Conservation (phyloP, 1,140 invertebrate genomes). For the Aplysia californica region DNA sequence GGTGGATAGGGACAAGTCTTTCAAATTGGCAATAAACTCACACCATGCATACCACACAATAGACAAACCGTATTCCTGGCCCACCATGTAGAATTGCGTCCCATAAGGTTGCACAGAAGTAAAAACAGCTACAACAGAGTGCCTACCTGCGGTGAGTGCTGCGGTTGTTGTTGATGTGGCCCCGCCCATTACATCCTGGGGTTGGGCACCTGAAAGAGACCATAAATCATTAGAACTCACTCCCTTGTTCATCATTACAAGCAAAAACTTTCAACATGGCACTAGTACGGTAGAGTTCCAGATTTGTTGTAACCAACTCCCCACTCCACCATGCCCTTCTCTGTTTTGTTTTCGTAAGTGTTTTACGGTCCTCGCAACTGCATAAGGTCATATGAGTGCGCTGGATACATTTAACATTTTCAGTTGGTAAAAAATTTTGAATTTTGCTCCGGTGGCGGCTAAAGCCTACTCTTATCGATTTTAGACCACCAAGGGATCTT, state of each 20-base stretch:
- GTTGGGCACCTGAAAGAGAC: slow-evolving; percentile 63
- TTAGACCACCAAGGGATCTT: no score
- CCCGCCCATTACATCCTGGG: slow-evolving; percentile 68
- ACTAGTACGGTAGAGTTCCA: not conserved
- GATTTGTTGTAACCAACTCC: not conserved
- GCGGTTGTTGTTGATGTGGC: slow-evolving; percentile 76
- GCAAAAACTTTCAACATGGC: slow-evolving; percentile 7
- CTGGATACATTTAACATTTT: no score
- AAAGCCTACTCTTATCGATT: no score
- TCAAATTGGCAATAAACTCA: not conserved
- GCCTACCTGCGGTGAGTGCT: slow-evolving; percentile 70
- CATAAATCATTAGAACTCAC: slow-evolving; percentile 28
- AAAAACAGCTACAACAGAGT: not conserved
- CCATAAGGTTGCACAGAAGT: not conserved
- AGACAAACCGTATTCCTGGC: not conserved
- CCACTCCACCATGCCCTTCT: not conserved
- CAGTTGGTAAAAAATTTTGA: no score
- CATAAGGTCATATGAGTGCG: not conserved
- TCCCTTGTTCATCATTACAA: not conserved
- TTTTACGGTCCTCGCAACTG: not conserved
- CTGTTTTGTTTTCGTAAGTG: no score
- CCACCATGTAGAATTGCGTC: not conserved
- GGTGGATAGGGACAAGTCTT: not conserved
- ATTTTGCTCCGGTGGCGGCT: no score
- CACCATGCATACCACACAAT: not conserved